Percentiles rank a stretch among this genome's conserved stretches.
phyloP scores from a whole-genome alignment of 2,113 vertebrate species.

The Oryzias celebensis region DNA sequence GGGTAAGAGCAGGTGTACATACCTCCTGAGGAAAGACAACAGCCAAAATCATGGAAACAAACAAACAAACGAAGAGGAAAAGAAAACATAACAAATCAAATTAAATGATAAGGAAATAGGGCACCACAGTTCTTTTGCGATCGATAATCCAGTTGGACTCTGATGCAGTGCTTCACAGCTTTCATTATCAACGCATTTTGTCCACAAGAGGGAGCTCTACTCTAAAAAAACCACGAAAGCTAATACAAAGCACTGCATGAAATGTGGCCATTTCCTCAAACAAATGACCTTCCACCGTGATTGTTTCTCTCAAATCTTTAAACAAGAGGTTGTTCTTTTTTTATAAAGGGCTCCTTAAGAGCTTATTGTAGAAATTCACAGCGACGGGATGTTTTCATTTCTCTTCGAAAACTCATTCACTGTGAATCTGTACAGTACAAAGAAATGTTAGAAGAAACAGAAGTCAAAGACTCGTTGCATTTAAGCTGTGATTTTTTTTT shows the following conservation, averaged over 20 bases:
- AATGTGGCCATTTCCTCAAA: slow-evolving; percentile 15
- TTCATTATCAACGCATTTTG: slow-evolving; percentile 1
- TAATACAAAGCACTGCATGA: slow-evolving; percentile 61
- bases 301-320: slow-evolving; percentile 30
- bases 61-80: slow-evolving; percentile 89
- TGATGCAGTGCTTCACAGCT: slow-evolving; percentile 65
- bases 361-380: slow-evolving; percentile 61
- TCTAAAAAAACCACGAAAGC: slow-evolving; percentile 11
- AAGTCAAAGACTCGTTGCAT: slow-evolving; percentile 21
- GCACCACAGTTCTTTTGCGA: slow-evolving; percentile 69
- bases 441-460: slow-evolving; percentile 50
- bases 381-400: slow-evolving; percentile 8
- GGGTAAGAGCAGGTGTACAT: slow-evolving; percentile 86
- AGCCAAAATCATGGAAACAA: slow-evolving; percentile 96
- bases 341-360: slow-evolving; percentile 8
- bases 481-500: slow-evolving; percentile 3
- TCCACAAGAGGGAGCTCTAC: slow-evolving; percentile 58
- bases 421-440: slow-evolving; percentile 65
- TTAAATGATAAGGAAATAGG: slow-evolving; percentile 87
- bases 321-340: slow-evolving; percentile 10
- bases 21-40: slow-evolving; percentile 99
- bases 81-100: slow-evolving; percentile 92
- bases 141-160: slow-evolving; percentile 54
- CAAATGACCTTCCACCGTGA: slow-evolving; percentile 52
- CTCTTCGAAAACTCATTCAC: slow-evolving; percentile 6